A percentile compares a stretch with the other conserved stretches of the same genome.
These are phyloP conservation scores for Arnoldichthys spilopterus DNA, from an alignment of 2,797 vertebrate species.

Conservation along the genomic window DNA sequence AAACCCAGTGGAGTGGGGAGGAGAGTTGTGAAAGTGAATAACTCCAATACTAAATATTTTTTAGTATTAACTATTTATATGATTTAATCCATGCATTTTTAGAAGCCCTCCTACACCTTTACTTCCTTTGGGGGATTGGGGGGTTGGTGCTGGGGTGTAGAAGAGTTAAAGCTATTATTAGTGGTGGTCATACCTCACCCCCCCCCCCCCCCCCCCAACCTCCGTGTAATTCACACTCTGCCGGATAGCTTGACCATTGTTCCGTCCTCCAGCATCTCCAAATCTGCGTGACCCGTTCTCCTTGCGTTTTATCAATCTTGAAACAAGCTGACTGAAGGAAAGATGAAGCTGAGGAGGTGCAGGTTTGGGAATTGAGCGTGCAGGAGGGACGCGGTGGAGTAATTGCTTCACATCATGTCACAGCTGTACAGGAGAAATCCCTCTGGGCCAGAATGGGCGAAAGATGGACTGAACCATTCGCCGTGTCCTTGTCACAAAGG, in stretches of 20 bases:
- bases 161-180: no score
- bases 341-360: constrained; percentile 14
- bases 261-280: background rate
- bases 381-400: constrained; percentile 18
- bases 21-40: no score
- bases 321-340: constrained; percentile 20
- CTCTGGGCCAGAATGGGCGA: constrained; percentile 1
- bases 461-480: constrained; percentile 12
- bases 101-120: background rate
- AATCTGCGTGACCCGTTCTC: background rate
- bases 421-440: constrained; percentile 23
- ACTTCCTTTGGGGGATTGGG: no score
- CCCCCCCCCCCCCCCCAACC: background rate
- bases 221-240: background rate
- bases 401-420: constrained; percentile 38
- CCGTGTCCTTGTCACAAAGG: constrained; percentile 87
- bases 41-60: no score
- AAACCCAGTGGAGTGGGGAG: no score
- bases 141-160: no score
- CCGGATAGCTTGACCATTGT: background rate
- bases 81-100: background rate
- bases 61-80: background rate
- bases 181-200: background rate
- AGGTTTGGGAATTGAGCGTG: constrained; percentile 1
- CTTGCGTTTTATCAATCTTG: constrained; percentile 27